Base-by-base conservation (phyloP, 2,797 vertebrate species). In the Chrysocyon brachyurus region DNA sequence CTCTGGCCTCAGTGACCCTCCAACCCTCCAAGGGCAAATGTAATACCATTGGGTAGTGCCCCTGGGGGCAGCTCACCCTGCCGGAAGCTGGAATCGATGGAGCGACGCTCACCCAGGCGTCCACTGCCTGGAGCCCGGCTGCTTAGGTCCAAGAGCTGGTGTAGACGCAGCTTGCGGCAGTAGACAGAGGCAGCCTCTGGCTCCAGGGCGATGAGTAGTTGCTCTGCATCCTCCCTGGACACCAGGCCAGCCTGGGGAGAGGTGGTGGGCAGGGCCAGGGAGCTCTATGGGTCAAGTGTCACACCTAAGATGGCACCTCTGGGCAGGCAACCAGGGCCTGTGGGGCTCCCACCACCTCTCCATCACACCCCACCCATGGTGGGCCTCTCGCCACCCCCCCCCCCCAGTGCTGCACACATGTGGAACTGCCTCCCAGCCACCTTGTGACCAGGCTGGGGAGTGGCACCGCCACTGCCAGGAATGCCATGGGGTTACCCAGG, bases 131-230 rank as follows among this genome's bases (percentile, higher is more conserved):
- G 96, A 83, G 99, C 98, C 64, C 98, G 99, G 97, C 98, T 97
- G 98, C 99, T 99, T 82, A 99, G 99, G 97, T 99, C 99, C 2
- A 99, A 98, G 95, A 99, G 99, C 96, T 99, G 99, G 98, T 99
- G 99, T 78, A 99, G 99, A 24, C 99, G 99, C 46, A 99, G 99
- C 94, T 99, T 99, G 0, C 99, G 98, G 98, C 99, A 99, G 97
- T 99, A 99, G 36, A 99, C 99, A 64, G 99, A 99, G 2, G 99
- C 99, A 0, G 99, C 99, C 97, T 99, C 99, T 0, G 99, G 99
- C 97, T 99, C 99, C 78, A 99, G 99, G 0, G 99, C 99, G 0
- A 99, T 99, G 92, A 99, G 99, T 11, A 99, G 99, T 98, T 99
- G 99, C 97, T 99, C 99, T 0, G 99, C 99, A 82, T 98, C 97